These are phyloP conservation scores for Muscina levida DNA, from an alignment of 2,888 invertebrate genomes.

Conservation along the genomic window DNA sequence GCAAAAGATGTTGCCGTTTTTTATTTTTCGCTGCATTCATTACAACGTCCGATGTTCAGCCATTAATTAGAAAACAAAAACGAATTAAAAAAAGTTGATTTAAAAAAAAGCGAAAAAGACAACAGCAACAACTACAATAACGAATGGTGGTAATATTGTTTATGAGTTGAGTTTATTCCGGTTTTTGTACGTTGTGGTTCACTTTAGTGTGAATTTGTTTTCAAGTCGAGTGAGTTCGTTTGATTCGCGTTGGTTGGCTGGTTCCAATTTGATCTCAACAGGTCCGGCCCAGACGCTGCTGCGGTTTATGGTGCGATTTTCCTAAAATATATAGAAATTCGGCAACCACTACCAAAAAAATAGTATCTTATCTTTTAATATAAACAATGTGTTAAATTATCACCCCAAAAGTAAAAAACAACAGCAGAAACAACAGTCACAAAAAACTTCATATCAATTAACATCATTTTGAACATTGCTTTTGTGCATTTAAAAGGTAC, in stretches of 20 bases:
- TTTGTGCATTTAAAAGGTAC: too few relatives aligned
- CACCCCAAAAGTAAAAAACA: too few relatives aligned
- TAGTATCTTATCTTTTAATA: too few relatives aligned
- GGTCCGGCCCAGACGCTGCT: neutral
- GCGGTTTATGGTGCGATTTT: neutral
- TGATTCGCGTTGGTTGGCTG: neutral
- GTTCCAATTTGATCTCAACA: constrained; percentile 47
- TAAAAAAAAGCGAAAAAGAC: neutral
- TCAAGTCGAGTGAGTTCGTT: constrained; percentile 12
- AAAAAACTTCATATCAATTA: too few relatives aligned
- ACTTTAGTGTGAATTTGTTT: constrained; percentile 24
- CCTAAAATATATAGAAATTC: neutral
- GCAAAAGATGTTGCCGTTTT: constrained; percentile 28
- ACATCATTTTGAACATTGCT: too few relatives aligned
- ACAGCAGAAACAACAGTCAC: too few relatives aligned
- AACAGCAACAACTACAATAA: too few relatives aligned
- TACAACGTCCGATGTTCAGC: neutral
- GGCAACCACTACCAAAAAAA: neutral
- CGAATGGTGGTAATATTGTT: constrained; percentile 18
- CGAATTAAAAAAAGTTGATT: too few relatives aligned
- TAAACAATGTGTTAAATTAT: neutral
- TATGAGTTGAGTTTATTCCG: constrained; percentile 50
- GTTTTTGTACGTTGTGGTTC: constrained; percentile 48
- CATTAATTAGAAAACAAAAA: constrained; percentile 32
- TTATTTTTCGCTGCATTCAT: neutral